phyloP scores from a whole-genome alignment of 37 sponge, comb jelly and placozoan species.

The Beroe forskalii region DNA sequence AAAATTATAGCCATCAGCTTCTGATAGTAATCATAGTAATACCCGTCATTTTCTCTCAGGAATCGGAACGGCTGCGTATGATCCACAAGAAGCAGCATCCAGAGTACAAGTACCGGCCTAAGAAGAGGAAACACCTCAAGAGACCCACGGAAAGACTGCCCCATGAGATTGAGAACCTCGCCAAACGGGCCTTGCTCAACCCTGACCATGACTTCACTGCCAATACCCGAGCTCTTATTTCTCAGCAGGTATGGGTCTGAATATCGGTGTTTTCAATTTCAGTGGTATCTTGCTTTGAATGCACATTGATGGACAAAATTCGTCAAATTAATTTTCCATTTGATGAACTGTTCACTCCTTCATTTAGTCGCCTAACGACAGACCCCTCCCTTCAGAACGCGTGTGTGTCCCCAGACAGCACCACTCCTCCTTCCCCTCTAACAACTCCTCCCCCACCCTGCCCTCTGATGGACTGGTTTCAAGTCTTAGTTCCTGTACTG shows the following conservation, averaged over 20 bases:
- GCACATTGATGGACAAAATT: no score
- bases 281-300: no score
- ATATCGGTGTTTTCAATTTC: no score
- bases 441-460: not conserved
- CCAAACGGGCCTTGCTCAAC: conserved; percentile 25
- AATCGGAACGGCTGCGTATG: conserved; percentile 24
- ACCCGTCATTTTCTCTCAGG: no score
- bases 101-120: conserved; percentile 46
- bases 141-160: conserved; percentile 40
- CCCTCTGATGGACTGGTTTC: not conserved
- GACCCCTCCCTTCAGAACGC: conserved; percentile 21
- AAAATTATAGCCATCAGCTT: no score
- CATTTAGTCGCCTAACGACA: no score
- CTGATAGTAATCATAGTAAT: no score
- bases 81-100: conserved; percentile 59
- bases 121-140: conserved; percentile 56
- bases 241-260: conserved; percentile 21
- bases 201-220: conserved; percentile 45
- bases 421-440: conserved; percentile 28
- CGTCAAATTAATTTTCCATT: no score
- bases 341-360: no score
- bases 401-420: conserved; percentile 46
- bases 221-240: not conserved
- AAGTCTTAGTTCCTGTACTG: not conserved
- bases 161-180: conserved; percentile 17